Base-by-base conservation (phyloP, 2,888 invertebrate species). In the Mythimna pallens region DNA sequence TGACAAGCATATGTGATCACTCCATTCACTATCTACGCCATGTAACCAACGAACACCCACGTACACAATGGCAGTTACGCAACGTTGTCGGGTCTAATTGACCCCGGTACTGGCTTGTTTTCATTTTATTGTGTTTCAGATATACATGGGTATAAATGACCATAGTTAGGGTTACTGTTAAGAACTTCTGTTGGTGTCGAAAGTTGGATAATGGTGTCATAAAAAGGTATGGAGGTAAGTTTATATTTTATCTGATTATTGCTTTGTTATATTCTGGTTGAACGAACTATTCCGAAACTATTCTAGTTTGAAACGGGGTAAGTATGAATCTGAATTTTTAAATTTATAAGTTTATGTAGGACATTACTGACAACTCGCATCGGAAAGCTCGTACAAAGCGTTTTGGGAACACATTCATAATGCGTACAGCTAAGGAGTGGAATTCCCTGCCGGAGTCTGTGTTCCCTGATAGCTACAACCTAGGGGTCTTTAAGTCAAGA, bases 81-180 rank as follows among this genome's bases (percentile, higher is more conserved):
- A 81, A 81, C 84, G 8, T 50, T 64, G 79, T 83, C 43, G 59
- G 75, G 65, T 74, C 75, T 81, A 83, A 81, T 81, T 81, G 84
- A 81, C 84, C 73, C 54, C 52, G 14, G 30, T n/a, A 62, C 43
- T 50, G 74, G 36, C 65, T 70, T 68, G 80, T 83, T 83, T 70
- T 74, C 80, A 25, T 70, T 83, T 83, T 83, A 81, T 81, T 81
- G 58, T 67, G 40, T 54, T 68, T 65, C 61, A 70, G 70, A 80
- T 83, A 68, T 63, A 70, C 70, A 73, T 1, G 65, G 74, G 67
- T 80, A 36, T 55, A 65, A 73, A 74, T 47, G 61, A 65, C 84
- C 55, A 58, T 68, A 83, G 80, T 73, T 62, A 58, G 10, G 34
- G 22, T 58, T 3, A 57, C 17, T 34, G 47, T 34, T n/a, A 50